Evolutionary conservation across 2,797 vertebrate genomes (phyloP).

Genomic region (Sphenodon punctatus): DNA sequence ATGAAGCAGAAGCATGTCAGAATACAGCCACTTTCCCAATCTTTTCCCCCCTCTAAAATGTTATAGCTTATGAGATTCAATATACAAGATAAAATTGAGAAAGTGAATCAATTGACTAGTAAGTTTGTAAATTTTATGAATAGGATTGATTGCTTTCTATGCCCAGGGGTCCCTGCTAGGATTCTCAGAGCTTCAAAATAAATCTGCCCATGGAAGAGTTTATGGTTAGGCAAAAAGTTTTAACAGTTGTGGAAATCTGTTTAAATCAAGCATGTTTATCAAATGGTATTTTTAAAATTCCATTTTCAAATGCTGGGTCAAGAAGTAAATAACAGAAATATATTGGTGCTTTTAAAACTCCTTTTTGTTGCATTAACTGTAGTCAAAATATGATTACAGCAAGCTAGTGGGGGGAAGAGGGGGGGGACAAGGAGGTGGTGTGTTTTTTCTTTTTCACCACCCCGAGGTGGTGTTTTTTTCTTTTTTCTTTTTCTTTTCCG

Average conservation of each 20-base stretch:
- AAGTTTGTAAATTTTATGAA: neutral
- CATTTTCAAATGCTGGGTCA: neutral
- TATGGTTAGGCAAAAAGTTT: neutral
- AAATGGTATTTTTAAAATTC: neutral
- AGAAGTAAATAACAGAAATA: neutral
- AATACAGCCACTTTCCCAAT: neutral
- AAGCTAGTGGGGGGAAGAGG: too few species aligned
- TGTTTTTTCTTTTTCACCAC: too few species aligned
- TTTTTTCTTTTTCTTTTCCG: too few species aligned
- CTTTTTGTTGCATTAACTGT: rapidly evolving
- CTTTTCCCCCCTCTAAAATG: neutral
- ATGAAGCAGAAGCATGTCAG: neutral
- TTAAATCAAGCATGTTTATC: neutral
- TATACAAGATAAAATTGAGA: neutral
- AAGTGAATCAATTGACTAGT: neutral
- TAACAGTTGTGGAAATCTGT: neutral
- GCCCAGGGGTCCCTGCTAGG: rapidly evolving
- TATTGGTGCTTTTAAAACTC: neutral
- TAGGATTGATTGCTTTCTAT: neutral
- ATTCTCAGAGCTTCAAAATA: rapidly evolving
- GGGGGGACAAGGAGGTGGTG: too few species aligned
- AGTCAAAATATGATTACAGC: neutral
- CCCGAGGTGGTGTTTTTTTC: too few species aligned
- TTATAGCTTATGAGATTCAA: neutral
- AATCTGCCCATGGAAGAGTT: neutral